Base-by-base conservation (phyloP, 1,140 invertebrate genomes). In the Drosophila ficusphila region DNA sequence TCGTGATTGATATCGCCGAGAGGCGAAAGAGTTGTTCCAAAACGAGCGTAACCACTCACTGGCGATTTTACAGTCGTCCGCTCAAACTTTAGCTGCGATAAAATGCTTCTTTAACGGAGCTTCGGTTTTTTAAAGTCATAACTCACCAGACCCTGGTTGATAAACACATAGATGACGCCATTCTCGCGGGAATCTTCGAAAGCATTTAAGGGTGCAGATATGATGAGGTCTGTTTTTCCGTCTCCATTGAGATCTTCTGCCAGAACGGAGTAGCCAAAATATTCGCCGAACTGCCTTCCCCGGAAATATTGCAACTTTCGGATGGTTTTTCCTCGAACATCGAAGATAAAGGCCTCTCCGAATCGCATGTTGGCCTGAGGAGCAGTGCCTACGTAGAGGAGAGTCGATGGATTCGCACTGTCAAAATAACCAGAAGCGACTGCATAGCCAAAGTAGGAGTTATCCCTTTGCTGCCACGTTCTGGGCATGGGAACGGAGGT, bases 151-250 rank as follows among this genome's bases (percentile, higher is more conserved):
- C 91, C 91, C 47, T 91, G 86, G 72, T 92, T 93, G 18, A 93
- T 83, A 70, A 93, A 94, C 19, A 94, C 92, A 69, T 93, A 94
- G 3, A 94, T 94, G 51, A 92, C 92, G 7, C 94, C 94, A 70
- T 94, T 93, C 44, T 95, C 94, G 47, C 92, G 93, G 3, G 90
- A 90, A 3, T 93, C 88, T 68, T 77, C 74, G 67, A 91, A 61
- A 56, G 92, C 42, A 90, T 95, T 94, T 31, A 94, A 93, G 0
- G 97, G 97, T 0, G 96, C 96, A 14, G 96, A 96, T 18, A 98
- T 94, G 11, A 97, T 90, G 7, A 97, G 85, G 79, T 98, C 95
- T 62, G 94, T 93, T 16, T 93, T 91, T 2, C 93, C 94, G 89
- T 97, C 96, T 4, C 92, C 92, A 81, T 96, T 95, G 1, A 97